A percentile compares a stretch with the other conserved stretches of the same genome.
phyloP scores from a whole-genome alignment of 2,797 vertebrate genomes.

The Sparidentex hasta region DNA sequence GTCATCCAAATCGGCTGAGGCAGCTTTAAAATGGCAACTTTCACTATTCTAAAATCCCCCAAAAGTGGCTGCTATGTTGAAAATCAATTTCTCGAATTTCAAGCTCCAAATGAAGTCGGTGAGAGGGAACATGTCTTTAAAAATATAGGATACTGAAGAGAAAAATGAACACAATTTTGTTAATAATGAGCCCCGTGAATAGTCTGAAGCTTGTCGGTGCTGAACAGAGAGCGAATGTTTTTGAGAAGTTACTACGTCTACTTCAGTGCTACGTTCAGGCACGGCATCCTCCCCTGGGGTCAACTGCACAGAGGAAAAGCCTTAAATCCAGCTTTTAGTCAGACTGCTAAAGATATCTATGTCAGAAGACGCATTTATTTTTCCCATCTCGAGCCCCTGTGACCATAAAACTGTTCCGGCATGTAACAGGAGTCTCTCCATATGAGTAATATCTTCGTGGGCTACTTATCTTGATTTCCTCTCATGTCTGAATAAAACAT shows the following conservation, averaged over 20 bases:
- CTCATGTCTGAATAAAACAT: constrained; percentile 62
- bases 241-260: constrained; percentile 47
- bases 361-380: constrained; percentile 60
- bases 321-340: constrained; percentile 64
- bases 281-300: constrained; percentile 54
- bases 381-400: constrained; percentile 41
- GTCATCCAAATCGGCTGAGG: not conserved
- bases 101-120: not conserved
- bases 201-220: not conserved
- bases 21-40: not conserved
- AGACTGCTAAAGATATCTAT: constrained; percentile 68
- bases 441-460: constrained; percentile 63
- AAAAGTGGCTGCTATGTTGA: not conserved
- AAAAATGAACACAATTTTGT: not conserved
- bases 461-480: constrained; percentile 76
- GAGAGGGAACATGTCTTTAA: not conserved
- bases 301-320: constrained; percentile 40
- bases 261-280: constrained; percentile 49
- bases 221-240: constrained; percentile 21
- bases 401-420: constrained; percentile 56
- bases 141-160: not conserved
- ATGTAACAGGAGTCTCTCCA: constrained; percentile 53
- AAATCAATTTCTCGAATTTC: not conserved
- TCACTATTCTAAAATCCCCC: not conserved
- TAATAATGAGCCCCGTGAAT: not conserved